phyloP scores from a whole-genome alignment of 2,113 vertebrate genomes.

The Ancistrus triradiatus region DNA sequence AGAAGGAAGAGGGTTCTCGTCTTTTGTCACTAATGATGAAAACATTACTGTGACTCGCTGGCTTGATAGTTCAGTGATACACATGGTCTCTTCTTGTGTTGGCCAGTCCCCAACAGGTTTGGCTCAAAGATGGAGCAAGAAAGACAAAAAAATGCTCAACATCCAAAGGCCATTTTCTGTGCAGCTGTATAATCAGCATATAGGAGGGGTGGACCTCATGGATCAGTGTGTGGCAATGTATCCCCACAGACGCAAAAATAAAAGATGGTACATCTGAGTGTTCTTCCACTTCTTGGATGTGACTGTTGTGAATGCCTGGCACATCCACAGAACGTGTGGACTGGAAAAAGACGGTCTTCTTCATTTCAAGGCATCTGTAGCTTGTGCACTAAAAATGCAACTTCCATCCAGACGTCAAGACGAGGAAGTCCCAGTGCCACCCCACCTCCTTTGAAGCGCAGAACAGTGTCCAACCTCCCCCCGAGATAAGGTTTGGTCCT shows the following conservation, averaged over 20 bases:
- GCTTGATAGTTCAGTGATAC: constrained; percentile 32
- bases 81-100: constrained; percentile 26
- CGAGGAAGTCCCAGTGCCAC: constrained; percentile 28
- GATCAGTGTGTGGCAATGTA: constrained; percentile 8
- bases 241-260: not conserved
- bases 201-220: constrained; percentile 5
- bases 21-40: constrained; percentile 24
- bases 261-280: not conserved
- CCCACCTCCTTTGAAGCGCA: not conserved
- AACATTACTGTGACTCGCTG: constrained; percentile 34
- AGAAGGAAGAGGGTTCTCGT: constrained; percentile 31
- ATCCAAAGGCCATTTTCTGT: constrained; percentile 2
- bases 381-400: constrained; percentile 26
- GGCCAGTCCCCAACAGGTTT: not conserved
- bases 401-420: constrained; percentile 25
- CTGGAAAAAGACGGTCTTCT: constrained; percentile 25
- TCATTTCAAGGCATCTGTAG: constrained; percentile 31
- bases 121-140: not conserved
- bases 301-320: constrained; percentile 27
- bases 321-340: constrained; percentile 8
- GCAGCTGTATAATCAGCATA: constrained; percentile 5
- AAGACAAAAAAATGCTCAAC: not conserved
- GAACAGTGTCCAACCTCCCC: not conserved
- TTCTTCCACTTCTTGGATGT: constrained; percentile 5
- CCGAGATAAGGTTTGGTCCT: not conserved